Evolutionary conservation across 2,113 vertebrate species (phyloP).

Genomic region (Isurus oxyrinchus): DNA sequence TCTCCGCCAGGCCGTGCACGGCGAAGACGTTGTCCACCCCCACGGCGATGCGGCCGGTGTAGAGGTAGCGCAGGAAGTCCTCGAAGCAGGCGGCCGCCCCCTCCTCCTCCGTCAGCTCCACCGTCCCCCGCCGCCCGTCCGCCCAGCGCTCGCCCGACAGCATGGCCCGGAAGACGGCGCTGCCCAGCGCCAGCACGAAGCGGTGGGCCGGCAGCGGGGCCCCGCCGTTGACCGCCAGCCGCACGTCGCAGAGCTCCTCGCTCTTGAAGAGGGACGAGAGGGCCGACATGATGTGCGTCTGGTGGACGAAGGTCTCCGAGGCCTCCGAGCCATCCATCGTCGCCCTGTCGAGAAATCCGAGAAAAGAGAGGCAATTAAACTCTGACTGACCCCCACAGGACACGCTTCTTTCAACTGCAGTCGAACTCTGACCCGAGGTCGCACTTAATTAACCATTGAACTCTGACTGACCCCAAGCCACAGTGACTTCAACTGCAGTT

Average conservation of each 20-base stretch:
- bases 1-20: conserved; percentile 23
- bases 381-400: too few relatives aligned
- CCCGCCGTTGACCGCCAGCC: conserved; percentile 13
- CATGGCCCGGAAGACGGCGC: conserved; percentile 35
- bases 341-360: too few relatives aligned
- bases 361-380: too few relatives aligned
- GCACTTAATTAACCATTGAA: too few relatives aligned
- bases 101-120: background rate
- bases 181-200: conserved; percentile 21
- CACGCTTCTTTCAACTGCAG: too few relatives aligned
- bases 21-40: conserved; percentile 19
- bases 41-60: conserved; percentile 23
- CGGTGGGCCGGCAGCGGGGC: conserved; percentile 24
- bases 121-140: background rate
- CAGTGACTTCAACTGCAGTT: too few relatives aligned
- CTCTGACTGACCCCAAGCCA: too few relatives aligned
- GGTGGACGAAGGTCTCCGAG: too few relatives aligned
- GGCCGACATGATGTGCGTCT: too few relatives aligned
- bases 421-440: too few relatives aligned
- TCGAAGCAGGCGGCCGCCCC: background rate
- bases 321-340: too few relatives aligned
- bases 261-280: conserved; percentile 4
- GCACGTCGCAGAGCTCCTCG: conserved; percentile 31
- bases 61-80: conserved; percentile 37
- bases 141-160: background rate